Conservation (phyloP, 2,888 invertebrate species). For the Limnephilus lunatus region DNA sequence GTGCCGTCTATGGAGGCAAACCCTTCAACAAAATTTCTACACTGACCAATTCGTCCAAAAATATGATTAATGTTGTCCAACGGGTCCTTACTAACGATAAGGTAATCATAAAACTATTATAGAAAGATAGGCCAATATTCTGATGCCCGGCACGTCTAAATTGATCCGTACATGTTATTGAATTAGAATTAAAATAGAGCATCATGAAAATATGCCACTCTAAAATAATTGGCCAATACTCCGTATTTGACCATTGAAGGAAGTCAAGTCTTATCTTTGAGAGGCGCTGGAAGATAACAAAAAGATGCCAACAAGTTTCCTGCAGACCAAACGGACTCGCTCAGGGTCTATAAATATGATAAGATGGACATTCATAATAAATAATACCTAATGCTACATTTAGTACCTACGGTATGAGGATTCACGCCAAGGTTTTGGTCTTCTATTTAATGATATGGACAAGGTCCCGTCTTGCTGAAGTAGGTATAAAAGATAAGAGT, state of each 20-base stretch:
- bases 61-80: neutral
- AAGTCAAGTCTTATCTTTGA: neutral
- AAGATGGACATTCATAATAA: neutral
- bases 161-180: neutral
- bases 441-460: neutral
- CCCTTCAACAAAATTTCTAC: conserved; percentile 12
- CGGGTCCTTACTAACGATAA: neutral
- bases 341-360: neutral
- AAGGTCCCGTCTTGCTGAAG: neutral
- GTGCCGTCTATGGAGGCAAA: neutral
- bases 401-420: neutral
- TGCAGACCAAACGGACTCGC: neutral
- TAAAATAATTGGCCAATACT: neutral
- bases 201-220: neutral
- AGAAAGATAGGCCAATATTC: neutral
- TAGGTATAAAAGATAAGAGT: neutral
- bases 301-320: neutral
- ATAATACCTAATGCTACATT: neutral
- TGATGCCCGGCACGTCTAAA: neutral
- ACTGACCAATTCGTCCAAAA: neutral
- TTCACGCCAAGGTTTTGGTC: neutral
- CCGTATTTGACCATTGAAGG: neutral
- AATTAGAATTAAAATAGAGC: neutral
- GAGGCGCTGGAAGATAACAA: neutral
- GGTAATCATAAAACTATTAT: neutral